Percentiles rank a stretch among this genome's conserved stretches.
These are phyloP conservation scores for Petrocephalus schoutedeni DNA, from an alignment of 2,797 vertebrate genomes.

Conservation along the genomic window DNA sequence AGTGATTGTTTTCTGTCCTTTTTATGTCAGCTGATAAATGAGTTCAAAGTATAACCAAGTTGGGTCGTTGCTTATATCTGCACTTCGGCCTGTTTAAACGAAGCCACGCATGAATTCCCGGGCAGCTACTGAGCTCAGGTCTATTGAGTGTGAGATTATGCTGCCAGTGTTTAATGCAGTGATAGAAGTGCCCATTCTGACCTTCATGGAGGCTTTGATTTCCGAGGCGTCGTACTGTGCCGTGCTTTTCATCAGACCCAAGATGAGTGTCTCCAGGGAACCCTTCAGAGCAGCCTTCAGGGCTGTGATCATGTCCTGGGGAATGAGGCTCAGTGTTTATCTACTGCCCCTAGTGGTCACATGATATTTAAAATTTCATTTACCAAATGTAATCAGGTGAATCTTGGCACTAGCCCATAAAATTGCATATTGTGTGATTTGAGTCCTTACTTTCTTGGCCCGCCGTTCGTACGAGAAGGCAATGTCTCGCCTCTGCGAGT, in stretches of 20 bases:
- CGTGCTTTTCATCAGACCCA: constrained; percentile 90
- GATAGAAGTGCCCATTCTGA: constrained; percentile 35
- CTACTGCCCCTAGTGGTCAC: background rate
- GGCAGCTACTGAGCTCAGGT: background rate
- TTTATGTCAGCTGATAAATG: background rate
- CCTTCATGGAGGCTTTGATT: constrained; percentile 86
- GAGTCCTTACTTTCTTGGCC: constrained; percentile 77
- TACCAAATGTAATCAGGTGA: background rate
- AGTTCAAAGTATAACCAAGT: background rate
- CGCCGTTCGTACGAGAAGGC: constrained; percentile 85
- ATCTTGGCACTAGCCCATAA: background rate
- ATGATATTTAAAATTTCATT: background rate
- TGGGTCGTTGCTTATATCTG: background rate
- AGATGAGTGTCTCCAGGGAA: constrained; percentile 77
- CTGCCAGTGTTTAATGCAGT: background rate
- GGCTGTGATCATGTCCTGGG: constrained; percentile 71
- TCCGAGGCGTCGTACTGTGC: constrained; percentile 85
- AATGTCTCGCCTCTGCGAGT: constrained; percentile 84
- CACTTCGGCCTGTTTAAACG: background rate
- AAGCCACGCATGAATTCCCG: background rate
- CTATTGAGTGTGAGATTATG: background rate
- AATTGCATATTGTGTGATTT: background rate
- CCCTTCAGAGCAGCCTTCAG: constrained; percentile 88
- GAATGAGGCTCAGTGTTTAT: background rate
- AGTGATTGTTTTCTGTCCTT: background rate